A percentile compares a stretch with the other conserved stretches of the same genome.
These are phyloP conservation scores for Trididemnum clinides DNA, from an alignment of 23 tunicate species.

Conservation along the genomic window DNA sequence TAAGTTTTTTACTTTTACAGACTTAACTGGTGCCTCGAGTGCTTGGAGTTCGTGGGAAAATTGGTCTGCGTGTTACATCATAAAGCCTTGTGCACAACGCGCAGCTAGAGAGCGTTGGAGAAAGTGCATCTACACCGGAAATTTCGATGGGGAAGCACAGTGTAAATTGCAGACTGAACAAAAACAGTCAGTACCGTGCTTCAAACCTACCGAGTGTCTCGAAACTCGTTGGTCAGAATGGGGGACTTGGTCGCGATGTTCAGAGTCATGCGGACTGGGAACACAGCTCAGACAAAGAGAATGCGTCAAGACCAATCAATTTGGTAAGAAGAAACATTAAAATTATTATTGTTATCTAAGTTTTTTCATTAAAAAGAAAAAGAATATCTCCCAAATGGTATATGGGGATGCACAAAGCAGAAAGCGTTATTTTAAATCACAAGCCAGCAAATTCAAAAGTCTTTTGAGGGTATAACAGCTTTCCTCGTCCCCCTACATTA, in stretches of 20 bases:
- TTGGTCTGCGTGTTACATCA: slow-evolving; percentile 18
- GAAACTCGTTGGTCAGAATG: slow-evolving; percentile 11
- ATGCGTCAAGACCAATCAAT: background rate
- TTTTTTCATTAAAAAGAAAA: too few relatives aligned
- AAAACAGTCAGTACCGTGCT: background rate
- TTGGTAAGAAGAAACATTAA: background rate
- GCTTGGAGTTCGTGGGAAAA: background rate
- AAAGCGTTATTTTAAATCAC: too few relatives aligned
- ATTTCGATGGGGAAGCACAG: background rate
- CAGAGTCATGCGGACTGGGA: background rate
- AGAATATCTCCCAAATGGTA: too few relatives aligned
- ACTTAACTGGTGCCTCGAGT: slow-evolving; percentile 28
- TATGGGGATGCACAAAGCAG: too few relatives aligned
- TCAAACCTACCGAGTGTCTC: background rate
- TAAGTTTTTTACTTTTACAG: too few relatives aligned
- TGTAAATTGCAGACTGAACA: background rate
- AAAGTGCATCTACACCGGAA: background rate
- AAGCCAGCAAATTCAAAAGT: too few relatives aligned
- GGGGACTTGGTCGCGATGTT: slow-evolving; percentile 3
- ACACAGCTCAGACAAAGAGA: background rate
- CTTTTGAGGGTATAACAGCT: too few relatives aligned
- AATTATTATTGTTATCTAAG: background rate
- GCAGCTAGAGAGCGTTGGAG: background rate
- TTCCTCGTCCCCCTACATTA: too few relatives aligned
- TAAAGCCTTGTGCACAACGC: background rate